Evolutionary conservation across 2,113 vertebrate species (phyloP), one percentile per base, ranked within the genome.

Genomic region (Microcebus griseorufus): DNA sequence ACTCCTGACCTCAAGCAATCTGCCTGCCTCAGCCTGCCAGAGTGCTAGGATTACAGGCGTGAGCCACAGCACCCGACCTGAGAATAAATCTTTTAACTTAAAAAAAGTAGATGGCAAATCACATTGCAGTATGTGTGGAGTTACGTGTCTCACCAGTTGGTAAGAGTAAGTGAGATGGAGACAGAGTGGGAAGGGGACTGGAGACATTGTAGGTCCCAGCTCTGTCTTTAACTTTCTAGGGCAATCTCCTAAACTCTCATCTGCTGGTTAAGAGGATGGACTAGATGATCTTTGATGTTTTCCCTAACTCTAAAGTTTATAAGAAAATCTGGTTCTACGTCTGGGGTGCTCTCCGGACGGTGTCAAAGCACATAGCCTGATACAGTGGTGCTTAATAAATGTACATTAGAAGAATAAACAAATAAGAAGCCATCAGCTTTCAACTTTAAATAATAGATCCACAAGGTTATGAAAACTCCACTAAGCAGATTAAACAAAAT

Each of bases 71-170:
- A 1, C 7, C 45, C 45, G 7, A 7, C 45, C 45, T 45, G 32
- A 88, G 95, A 90, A 60, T 51, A 73, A 58, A 81, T 79, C 75
- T 10, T 94, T 69, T 29, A 55, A 78, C 62, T 67, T 53, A n/a
- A 65, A 93, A 92, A 94, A 85, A 34, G 6, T 23, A 55, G 12
- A 14, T 34, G n/a, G 1, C 4, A 79, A 94, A 42, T 80, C 27
- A 29, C n/a, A 39, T 55, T 91, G 51, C 22, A 76, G n/a, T 67
- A 89, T 72, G 4, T 34, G 27, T 42, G 20, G 7, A 53, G 20
- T 51, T 79, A 3, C 16, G 16, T 58, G 23, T 27, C 37, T 84
- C 6, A 2, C 1, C 23, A 3, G 27, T 84, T 88, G 78, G 51
- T 53, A 51, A 39, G 42, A 76, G 65, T 58, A 78, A 72, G 32